Conservation (phyloP, 2,113 vertebrate genomes). For the Callospermophilus lateralis region DNA sequence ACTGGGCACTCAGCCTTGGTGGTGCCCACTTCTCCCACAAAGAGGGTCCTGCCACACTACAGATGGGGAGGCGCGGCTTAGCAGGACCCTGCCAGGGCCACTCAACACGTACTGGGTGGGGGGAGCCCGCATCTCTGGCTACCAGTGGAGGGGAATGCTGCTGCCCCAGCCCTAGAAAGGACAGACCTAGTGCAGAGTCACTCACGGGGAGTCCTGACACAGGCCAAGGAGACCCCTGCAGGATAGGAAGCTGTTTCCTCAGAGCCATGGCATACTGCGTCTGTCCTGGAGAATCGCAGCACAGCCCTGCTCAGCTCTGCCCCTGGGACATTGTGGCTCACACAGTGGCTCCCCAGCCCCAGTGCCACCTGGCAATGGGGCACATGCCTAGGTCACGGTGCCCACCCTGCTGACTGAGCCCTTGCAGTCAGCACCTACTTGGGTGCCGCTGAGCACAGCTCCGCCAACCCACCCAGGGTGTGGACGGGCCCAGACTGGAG, state of each 20-base stretch:
- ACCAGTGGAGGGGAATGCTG: fast-evolving
- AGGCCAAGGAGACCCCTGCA: fast-evolving
- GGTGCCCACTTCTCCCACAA: not conserved
- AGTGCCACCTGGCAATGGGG: fast-evolving
- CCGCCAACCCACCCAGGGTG: no score
- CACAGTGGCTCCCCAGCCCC: no score
- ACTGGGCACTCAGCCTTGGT: not conserved
- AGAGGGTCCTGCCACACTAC: not conserved
- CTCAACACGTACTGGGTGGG: fast-evolving
- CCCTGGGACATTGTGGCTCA: not conserved
- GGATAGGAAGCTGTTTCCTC: no score
- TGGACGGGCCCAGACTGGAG: not conserved
- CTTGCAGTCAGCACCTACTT: no score
- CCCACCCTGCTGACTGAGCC: fast-evolving
- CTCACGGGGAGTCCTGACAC: not conserved
- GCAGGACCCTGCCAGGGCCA: not conserved
- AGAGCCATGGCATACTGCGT: no score
- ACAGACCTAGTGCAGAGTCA: fast-evolving
- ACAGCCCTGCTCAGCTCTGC: fast-evolving
- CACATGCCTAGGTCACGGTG: not conserved
- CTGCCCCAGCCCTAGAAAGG: not conserved
- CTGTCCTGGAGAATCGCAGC: not conserved
- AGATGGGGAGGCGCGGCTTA: not conserved
- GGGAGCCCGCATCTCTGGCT: not conserved
- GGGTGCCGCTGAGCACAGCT: not conserved